A percentile compares a stretch with the other conserved stretches of the same genome.
These are phyloP conservation scores for Spilogale gracilis DNA, from an alignment of 2,113 vertebrate genomes.

Conservation along the genomic window DNA sequence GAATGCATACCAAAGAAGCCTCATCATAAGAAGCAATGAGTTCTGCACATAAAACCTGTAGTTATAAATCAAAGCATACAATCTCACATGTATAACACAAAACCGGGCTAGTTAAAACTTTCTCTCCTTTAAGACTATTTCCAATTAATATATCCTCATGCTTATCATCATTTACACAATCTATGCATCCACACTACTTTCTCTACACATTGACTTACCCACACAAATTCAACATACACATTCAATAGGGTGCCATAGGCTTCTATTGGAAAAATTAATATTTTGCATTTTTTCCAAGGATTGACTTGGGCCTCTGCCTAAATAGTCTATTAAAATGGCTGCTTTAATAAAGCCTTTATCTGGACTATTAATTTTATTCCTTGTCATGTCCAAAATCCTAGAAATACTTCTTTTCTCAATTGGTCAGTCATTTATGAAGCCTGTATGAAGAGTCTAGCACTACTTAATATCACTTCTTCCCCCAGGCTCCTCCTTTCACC, in stretches of 20 bases:
- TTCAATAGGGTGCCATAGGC: neutral
- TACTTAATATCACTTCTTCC: neutral
- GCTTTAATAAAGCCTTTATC: neutral
- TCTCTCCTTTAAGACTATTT: conserved; percentile 39
- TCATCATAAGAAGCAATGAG: neutral
- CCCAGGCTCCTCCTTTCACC: neutral
- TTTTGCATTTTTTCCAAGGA: neutral
- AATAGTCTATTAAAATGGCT: neutral
- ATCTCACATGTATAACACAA: conserved; percentile 4
- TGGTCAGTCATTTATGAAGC: neutral
- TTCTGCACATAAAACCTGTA: neutral
- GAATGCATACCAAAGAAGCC: neutral
- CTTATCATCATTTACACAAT: conserved; percentile 21
- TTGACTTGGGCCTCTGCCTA: neutral
- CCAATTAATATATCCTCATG: conserved; percentile 8
- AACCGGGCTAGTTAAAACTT: conserved; percentile 23
- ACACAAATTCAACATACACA: neutral
- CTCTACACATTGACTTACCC: neutral
- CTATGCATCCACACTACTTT: neutral
- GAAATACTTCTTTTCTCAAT: neutral
- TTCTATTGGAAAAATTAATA: neutral
- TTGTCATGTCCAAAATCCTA: neutral
- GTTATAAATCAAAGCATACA: conserved; percentile 35
- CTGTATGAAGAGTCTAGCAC: neutral
- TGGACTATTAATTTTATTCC: neutral